Evolutionary conservation across 2,797 vertebrate species (phyloP), one percentile per base, ranked within the genome.

Genomic region (Pangasius mekongensis): DNA sequence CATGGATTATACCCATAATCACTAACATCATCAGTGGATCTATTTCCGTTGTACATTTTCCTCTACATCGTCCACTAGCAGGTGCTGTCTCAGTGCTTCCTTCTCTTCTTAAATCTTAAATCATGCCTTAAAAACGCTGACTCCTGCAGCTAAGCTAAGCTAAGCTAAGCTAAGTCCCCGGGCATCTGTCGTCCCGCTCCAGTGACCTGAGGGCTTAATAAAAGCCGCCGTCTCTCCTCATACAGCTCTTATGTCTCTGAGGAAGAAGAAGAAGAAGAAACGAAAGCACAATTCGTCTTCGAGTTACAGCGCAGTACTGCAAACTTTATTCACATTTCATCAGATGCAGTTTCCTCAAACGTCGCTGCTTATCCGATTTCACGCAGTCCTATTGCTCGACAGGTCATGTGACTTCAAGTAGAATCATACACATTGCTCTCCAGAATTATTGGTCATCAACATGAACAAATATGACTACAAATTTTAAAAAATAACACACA

Each of bases 261-360:
- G 24, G 30, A 36, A 30, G 54, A 47, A 39, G 60, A n/a, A 18
- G 3, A 62, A 22, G 36, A 74, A 54, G 27, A 82, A 60, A 84
- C 36, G 39, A 88, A 87, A 87, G 58, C 33, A n/a, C 43, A 36
- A 64, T 39, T 60, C 3, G 49, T 7, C 33, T 11, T 69, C 36
- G 16, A 43, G 52, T 73, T 36, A n/a, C 20, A 76, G 56, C 62
- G 8, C 71, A 33, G 66, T 20, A 83, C 73, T 84, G 58, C 60
- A 47, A 33, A 80, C 52, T 90, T 92, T 91, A 90, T 91, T 73
- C 24, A 91, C 84, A 52, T 69, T 54, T 58, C 67, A 39, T 83
- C 85, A 86, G 73, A 85, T 81, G 47, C 69, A 58, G n/a, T 14
- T 74, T 78, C 7, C 20, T 67, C 27, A 80, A 81, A 33, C 76